phyloP scores from a whole-genome alignment of 2,888 invertebrate species.

The Cantharis nigra region DNA sequence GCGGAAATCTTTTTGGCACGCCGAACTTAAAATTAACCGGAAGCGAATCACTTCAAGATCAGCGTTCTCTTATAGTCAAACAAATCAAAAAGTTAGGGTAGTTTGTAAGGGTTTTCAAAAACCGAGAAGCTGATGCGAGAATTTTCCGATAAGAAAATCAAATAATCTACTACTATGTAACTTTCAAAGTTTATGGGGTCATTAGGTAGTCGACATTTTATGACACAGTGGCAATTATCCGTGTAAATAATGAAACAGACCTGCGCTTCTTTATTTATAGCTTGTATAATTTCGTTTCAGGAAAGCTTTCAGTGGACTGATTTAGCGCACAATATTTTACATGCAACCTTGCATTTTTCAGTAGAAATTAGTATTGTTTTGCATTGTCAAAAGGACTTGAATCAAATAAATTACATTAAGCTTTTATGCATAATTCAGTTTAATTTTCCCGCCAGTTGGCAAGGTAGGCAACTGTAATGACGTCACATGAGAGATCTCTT shows the following conservation, averaged over 20 bases:
- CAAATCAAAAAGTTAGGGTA: not conserved
- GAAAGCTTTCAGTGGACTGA: not conserved
- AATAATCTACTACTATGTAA: not conserved
- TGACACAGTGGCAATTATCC: not conserved
- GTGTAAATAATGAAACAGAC: not conserved
- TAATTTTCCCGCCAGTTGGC: no score
- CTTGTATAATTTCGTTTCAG: not conserved
- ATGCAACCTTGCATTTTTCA: not conserved
- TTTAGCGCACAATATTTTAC: not conserved
- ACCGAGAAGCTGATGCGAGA: not conserved
- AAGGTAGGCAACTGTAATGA: no score
- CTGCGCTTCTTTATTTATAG: not conserved
- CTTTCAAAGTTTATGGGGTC: not conserved
- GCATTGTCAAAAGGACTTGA: no score
- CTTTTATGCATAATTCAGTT: no score
- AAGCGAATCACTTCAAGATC: not conserved
- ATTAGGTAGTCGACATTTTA: not conserved
- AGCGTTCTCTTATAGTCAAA: not conserved
- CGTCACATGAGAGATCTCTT: no score
- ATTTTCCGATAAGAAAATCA: not conserved
- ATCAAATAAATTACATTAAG: no score
- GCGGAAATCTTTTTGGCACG: not conserved
- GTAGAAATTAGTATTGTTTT: no score
- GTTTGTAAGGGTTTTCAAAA: not conserved
- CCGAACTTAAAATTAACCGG: not conserved